These are phyloP conservation scores for Drosophila ochracea DNA, from an alignment of 2,888 invertebrate species.

Conservation along the genomic window DNA sequence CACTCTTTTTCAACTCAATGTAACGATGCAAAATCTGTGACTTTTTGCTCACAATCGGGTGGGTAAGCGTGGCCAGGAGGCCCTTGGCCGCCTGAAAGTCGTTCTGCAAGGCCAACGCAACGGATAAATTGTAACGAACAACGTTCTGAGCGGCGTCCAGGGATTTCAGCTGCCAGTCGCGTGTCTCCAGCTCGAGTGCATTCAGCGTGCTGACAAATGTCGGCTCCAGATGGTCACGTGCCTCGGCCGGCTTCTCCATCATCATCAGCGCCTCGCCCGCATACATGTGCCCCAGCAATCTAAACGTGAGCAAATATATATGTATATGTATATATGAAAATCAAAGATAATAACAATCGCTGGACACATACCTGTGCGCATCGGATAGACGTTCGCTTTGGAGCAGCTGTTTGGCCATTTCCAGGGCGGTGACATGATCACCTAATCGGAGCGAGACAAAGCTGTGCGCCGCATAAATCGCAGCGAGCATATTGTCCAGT, in stretches of 20 bases:
- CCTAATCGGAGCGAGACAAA: slow-evolving; percentile 94
- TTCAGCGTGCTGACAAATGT: slow-evolving; percentile 88
- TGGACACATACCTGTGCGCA: slow-evolving; percentile 87
- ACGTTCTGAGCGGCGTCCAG: slow-evolving; percentile 89
- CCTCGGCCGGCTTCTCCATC: slow-evolving; percentile 93
- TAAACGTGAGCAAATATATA: slow-evolving; percentile 71
- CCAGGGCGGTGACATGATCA: slow-evolving; percentile 92
- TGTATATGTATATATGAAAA: background rate
- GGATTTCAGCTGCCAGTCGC: slow-evolving; percentile 86
- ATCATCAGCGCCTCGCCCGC: slow-evolving; percentile 94
- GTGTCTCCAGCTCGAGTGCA: slow-evolving; percentile 85
- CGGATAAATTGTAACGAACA: slow-evolving; percentile 92
- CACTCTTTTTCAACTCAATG: slow-evolving; percentile 83
- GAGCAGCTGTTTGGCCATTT: slow-evolving; percentile 91
- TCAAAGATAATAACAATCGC: background rate
- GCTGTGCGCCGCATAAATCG: slow-evolving; percentile 91
- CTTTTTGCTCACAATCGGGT: slow-evolving; percentile 82
- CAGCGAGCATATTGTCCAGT: slow-evolving; percentile 87
- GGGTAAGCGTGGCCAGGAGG: slow-evolving; percentile 78
- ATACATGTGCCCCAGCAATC: slow-evolving; percentile 94
- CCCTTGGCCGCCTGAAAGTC: slow-evolving; percentile 88
- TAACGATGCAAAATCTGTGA: slow-evolving; percentile 86
- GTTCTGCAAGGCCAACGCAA: slow-evolving; percentile 90
- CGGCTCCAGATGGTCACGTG: slow-evolving; percentile 93
- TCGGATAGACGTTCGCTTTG: slow-evolving; percentile 90